Percentiles rank a stretch among this genome's conserved stretches.
Conservation (phyloP, 2,113 vertebrate species). For the Hippotragus niger region DNA sequence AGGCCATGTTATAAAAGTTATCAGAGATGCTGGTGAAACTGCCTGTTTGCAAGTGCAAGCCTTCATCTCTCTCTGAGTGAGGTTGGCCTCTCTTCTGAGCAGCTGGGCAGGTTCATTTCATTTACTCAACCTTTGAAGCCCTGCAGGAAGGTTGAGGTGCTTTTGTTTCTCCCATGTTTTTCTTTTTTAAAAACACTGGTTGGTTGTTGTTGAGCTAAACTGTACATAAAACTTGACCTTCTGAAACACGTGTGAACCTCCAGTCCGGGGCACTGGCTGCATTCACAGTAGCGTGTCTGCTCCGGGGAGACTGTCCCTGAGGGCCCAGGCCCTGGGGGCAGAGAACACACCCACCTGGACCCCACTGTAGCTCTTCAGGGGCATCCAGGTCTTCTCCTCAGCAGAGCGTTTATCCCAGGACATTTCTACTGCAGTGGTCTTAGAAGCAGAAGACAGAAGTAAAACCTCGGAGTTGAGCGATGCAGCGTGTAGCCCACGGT, state of each 20-base stretch:
- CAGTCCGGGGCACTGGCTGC: accelerated
- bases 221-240: accelerated
- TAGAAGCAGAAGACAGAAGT: neutral
- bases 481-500: accelerated
- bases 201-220: neutral
- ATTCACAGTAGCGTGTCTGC: accelerated
- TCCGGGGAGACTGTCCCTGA: neutral
- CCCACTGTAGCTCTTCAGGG: accelerated
- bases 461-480: accelerated
- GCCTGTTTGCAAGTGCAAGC: accelerated
- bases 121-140: accelerated
- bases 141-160: accelerated
- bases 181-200: neutral
- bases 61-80: accelerated
- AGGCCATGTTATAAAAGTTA: too few species aligned
- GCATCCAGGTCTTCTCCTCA: accelerated
- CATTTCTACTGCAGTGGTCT: accelerated
- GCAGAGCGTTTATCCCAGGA: too few species aligned
- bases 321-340: accelerated
- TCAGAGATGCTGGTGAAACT: neutral
- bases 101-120: accelerated
- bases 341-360: accelerated
- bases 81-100: neutral
- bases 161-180: accelerated
- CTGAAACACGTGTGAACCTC: accelerated